Evolutionary conservation across 2,888 invertebrate genomes (phyloP).

Genomic region (Sycophila texana): DNA sequence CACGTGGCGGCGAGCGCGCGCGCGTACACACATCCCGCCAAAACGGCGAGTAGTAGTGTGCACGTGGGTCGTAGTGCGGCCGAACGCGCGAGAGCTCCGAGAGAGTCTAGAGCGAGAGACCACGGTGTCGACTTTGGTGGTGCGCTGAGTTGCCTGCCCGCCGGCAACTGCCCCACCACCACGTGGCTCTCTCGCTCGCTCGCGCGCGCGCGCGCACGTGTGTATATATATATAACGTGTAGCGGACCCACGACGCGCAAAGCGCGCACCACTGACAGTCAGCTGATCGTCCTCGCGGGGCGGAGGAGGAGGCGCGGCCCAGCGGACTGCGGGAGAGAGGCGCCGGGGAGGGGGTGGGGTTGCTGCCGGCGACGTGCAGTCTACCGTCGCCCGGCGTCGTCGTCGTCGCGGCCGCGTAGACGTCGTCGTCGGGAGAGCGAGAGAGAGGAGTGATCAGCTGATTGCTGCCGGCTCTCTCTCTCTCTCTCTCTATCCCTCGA

Average conservation of each 20-base stretch:
- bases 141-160: conserved; percentile 11
- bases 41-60: conserved; percentile 7
- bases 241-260: conserved; percentile 15
- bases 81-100: neutral
- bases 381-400: conserved; percentile 63
- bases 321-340: conserved; percentile 54
- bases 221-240: conserved; percentile 18
- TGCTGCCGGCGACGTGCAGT: conserved; percentile 72
- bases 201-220: conserved; percentile 32
- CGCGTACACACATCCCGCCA: conserved; percentile 13
- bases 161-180: conserved; percentile 57
- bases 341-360: conserved; percentile 59
- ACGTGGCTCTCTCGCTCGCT: conserved; percentile 37
- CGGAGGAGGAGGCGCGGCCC: conserved; percentile 51
- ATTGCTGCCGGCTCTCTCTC: conserved; percentile 56
- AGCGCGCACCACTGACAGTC: conserved; percentile 62
- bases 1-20: neutral
- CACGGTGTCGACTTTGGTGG: conserved; percentile 44
- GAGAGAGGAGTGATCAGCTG: conserved; percentile 63
- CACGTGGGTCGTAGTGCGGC: no score
- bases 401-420: conserved; percentile 17
- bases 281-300: conserved; percentile 70
- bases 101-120: conserved; percentile 17
- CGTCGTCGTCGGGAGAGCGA: conserved; percentile 32
- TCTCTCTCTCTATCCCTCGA: conserved; percentile 40